phyloP scores from a whole-genome alignment of 2,797 vertebrate species.

The Neosilurus hyrtlii region DNA sequence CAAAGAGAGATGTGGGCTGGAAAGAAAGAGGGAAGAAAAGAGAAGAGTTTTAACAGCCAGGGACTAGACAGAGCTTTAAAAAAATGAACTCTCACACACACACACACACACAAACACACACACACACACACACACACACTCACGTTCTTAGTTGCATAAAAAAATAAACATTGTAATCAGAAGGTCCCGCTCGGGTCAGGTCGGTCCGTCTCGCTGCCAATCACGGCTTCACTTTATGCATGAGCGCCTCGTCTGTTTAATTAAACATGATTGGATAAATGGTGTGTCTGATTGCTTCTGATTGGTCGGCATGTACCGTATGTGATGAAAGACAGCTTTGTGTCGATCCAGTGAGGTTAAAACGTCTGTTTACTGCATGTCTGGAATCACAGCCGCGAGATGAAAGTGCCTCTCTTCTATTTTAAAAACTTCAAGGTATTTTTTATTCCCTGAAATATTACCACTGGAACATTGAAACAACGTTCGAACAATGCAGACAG shows the following conservation, averaged over 20 bases:
- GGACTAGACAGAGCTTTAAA: slow-evolving; percentile 3
- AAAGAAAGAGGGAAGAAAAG: background rate
- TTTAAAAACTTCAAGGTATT: background rate
- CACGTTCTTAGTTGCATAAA: slow-evolving; percentile 44
- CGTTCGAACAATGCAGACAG: no score
- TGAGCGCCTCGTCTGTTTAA: background rate
- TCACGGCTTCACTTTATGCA: background rate
- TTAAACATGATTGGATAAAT: slow-evolving; percentile 21
- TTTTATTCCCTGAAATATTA: background rate
- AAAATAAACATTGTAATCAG: slow-evolving; percentile 46
- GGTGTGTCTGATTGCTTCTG: background rate
- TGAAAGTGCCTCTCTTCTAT: background rate
- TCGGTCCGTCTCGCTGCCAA: slow-evolving; percentile 16
- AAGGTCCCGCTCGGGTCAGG: slow-evolving; percentile 22
- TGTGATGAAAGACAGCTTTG: background rate
- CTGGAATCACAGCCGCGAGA: background rate
- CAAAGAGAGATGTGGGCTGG: background rate
- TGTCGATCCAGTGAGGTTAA: background rate
- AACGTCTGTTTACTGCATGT: slow-evolving; percentile 3
- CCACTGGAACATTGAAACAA: background rate
- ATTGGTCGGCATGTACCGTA: background rate
- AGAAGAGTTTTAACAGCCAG: slow-evolving; percentile 16
- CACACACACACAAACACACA: background rate
- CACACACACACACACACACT: background rate
- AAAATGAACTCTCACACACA: background rate